A percentile compares a stretch with the other conserved stretches of the same genome.
These are phyloP conservation scores for Boulengeromyrus knoepffleri DNA, from an alignment of 2,113 vertebrate genomes.

Conservation along the genomic window DNA sequence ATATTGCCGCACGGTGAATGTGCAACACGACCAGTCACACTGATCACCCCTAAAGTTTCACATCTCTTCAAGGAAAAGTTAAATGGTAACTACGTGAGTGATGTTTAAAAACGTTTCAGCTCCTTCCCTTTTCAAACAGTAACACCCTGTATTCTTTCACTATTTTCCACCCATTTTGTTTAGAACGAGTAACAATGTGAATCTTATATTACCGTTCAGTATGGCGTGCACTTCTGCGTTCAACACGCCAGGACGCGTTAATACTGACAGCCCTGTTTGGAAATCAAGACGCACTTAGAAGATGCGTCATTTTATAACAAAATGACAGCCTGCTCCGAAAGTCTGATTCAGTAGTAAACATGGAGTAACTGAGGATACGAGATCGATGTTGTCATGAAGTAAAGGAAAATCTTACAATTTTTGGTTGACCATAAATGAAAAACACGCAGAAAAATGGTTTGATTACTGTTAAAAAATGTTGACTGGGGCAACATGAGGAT, in stretches of 20 bases:
- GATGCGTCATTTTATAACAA: neutral
- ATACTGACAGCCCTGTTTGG: neutral
- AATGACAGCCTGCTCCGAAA: neutral
- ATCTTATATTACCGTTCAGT: neutral
- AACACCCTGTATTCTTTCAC: neutral
- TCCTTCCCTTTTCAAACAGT: neutral
- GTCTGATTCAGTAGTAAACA: neutral
- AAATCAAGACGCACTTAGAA: neutral
- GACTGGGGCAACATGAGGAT: neutral
- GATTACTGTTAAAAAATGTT: neutral
- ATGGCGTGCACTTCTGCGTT: neutral
- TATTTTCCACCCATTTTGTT: neutral
- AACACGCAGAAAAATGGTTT: neutral
- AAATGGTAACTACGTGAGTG: neutral
- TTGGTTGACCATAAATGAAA: neutral
- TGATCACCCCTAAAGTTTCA: neutral
- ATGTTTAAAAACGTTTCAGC: neutral
- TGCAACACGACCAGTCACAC: neutral
- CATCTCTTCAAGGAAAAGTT: neutral
- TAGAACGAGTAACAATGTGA: neutral
- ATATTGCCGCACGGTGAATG: neutral
- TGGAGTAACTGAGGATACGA: neutral
- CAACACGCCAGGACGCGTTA: neutral
- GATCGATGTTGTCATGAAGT: neutral
- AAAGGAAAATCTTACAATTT: neutral